phyloP scores from a whole-genome alignment of 2,888 invertebrate species.

The Carcina quercana region DNA sequence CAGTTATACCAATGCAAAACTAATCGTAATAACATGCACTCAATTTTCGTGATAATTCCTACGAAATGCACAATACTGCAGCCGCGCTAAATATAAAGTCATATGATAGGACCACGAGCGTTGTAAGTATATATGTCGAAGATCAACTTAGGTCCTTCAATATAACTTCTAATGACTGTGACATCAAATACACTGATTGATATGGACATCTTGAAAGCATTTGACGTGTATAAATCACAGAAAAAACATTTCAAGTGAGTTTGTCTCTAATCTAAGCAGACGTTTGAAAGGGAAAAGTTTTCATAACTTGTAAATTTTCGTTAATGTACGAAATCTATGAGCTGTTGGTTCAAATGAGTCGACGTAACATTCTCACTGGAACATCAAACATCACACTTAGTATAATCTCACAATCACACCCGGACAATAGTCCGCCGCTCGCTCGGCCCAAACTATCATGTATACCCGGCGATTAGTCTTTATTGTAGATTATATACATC shows the following conservation, averaged over 20 bases:
- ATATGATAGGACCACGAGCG: no score
- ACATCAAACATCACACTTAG: constrained; percentile 45
- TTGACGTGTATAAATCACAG: no score
- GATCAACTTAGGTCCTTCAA: constrained; percentile 5
- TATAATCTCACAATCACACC: constrained; percentile 63
- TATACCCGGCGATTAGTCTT: constrained; percentile 52
- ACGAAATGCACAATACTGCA: constrained; percentile 35
- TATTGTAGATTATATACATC: constrained; percentile 64
- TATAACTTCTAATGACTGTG: no score
- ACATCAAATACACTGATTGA: no score
- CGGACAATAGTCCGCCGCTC: constrained; percentile 59
- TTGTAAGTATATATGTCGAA: no score
- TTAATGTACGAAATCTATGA: no score
- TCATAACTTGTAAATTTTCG: no score
- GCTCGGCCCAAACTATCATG: no score
- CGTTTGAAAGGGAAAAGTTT: no score
- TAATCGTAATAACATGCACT: constrained; percentile 37
- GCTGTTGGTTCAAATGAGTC: no score
- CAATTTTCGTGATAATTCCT: constrained; percentile 26
- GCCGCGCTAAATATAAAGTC: not conserved
- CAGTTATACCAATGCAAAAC: constrained; percentile 54
- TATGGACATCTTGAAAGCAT: no score
- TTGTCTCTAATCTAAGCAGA: no score
- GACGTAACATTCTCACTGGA: constrained; percentile 36
- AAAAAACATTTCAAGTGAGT: constrained; percentile 11